phyloP scores from a whole-genome alignment of 2,888 invertebrate species.

The Teinopalpus imperialis region DNA sequence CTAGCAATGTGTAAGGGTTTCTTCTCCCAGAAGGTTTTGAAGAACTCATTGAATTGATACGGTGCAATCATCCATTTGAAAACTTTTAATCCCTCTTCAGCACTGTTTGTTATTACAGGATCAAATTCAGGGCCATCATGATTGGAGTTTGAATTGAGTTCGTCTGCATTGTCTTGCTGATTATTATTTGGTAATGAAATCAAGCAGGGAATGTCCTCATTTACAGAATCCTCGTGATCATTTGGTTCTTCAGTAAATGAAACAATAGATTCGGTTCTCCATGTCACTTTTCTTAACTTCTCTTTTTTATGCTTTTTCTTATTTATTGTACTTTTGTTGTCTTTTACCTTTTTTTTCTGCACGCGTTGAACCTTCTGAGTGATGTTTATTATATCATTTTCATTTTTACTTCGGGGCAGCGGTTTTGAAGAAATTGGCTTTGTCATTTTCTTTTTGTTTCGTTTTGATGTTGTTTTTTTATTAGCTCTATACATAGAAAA shows the following conservation, averaged over 20 bases:
- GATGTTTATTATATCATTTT: conserved; percentile 43
- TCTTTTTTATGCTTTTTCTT: conserved; percentile 59
- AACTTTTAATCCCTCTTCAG: conserved; percentile 82
- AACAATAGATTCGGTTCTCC: no score
- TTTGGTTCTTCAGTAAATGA: conserved; percentile 12
- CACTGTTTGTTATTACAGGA: conserved; percentile 74
- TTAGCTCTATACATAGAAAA: conserved; percentile 63
- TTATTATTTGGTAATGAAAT: conserved; percentile 31
- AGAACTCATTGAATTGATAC: conserved; percentile 81
- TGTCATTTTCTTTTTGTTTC: conserved; percentile 43
- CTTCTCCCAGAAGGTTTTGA: conserved; percentile 90
- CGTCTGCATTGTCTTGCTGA: conserved; percentile 29
- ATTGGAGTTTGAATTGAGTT: conserved; percentile 42
- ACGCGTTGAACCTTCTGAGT: conserved; percentile 54
- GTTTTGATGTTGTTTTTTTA: conserved; percentile 34
- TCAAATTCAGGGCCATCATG: conserved; percentile 52
- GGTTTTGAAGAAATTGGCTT: conserved; percentile 32
- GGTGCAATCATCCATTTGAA: conserved; percentile 90
- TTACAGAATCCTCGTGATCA: conserved; percentile 30
- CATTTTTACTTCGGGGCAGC: conserved; percentile 35
- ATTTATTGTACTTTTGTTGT: conserved; percentile 48
- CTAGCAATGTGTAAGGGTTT: conserved; percentile 87
- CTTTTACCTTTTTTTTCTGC: conserved; percentile 48
- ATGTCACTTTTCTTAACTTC: conserved; percentile 40
- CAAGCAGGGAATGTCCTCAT: conserved; percentile 47